These are phyloP conservation scores for Lobophora halterata DNA, from an alignment of 2,888 invertebrate species.

Conservation along the genomic window DNA sequence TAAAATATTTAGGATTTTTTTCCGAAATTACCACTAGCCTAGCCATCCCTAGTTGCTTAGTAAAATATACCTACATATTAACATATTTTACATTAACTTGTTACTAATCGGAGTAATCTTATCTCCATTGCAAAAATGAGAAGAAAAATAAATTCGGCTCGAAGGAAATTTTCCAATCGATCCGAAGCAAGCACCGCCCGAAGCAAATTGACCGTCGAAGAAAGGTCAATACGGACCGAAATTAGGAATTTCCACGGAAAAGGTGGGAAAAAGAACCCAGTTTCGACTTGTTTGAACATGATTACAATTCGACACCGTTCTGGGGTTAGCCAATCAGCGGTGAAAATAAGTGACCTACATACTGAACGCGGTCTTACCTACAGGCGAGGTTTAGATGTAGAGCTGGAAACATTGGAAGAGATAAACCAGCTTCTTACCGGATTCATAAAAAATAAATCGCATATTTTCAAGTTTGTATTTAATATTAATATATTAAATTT, in stretches of 20 bases:
- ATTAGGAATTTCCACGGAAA: constrained; percentile 21
- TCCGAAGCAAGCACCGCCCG: constrained; percentile 7
- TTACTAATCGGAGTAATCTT: too few relatives aligned
- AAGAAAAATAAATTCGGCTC: too few relatives aligned
- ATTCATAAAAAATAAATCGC: too few relatives aligned
- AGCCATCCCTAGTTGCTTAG: too few relatives aligned
- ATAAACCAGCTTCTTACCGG: too few relatives aligned
- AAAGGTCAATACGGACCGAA: constrained; percentile 6
- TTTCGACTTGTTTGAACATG: constrained; percentile 32
- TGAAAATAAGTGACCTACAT: constrained; percentile 33
- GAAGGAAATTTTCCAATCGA: constrained; percentile 1
- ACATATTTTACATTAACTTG: too few relatives aligned
- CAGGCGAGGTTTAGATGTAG: constrained; percentile 13
- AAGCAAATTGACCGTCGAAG: constrained; percentile 15
- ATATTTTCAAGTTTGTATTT: too few relatives aligned
- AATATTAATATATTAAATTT: too few relatives aligned
- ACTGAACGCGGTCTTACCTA: constrained; percentile 24
- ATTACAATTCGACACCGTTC: constrained; percentile 31
- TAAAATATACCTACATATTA: too few relatives aligned
- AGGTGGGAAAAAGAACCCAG: constrained; percentile 27
- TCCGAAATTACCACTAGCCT: too few relatives aligned
- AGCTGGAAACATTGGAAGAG: constrained; percentile 8
- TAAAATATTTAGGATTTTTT: too few relatives aligned
- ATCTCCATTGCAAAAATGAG: too few relatives aligned
- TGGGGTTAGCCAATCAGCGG: constrained; percentile 32